Evolutionary conservation across 2,888 invertebrate species (phyloP).

Genomic region (Aquatica leii): DNA sequence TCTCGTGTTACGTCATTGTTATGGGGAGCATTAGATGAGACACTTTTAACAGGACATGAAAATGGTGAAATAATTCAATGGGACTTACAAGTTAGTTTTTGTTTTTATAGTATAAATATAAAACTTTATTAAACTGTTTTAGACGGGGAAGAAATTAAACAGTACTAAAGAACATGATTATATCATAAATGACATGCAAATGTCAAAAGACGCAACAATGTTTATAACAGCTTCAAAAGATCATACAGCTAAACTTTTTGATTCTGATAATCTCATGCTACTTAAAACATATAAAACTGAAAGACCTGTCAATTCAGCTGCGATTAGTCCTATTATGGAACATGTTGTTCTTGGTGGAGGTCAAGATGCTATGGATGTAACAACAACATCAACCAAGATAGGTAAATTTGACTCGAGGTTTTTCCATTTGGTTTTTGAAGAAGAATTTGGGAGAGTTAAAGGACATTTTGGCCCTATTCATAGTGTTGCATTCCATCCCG

Average conservation of each 20-base stretch:
- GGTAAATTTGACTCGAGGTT: conserved; percentile 80
- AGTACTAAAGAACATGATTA: conserved; percentile 83
- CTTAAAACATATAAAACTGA: conserved; percentile 98
- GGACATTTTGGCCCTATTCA: conserved; percentile 99
- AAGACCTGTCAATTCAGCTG: conserved; percentile 97
- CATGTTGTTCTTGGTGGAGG: conserved; percentile 99
- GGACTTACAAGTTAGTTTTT: conserved; percentile 91
- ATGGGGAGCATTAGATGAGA: conserved; percentile 95
- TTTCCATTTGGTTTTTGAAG: conserved; percentile 95
- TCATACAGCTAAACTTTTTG: conserved; percentile 93
- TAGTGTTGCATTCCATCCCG: conserved; percentile 97
- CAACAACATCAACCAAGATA: conserved; percentile 90
- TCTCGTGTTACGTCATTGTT: conserved; percentile 91
- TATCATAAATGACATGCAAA: conserved; percentile 96
- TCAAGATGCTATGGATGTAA: conserved; percentile 99
- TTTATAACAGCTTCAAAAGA: conserved; percentile 98
- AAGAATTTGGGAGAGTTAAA: conserved; percentile 97
- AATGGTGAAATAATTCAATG: conserved; percentile 92
- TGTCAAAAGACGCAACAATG: conserved; percentile 92
- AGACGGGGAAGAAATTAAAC: conserved; percentile 84
- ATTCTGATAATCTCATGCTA: conserved; percentile 83
- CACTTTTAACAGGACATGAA: conserved; percentile 92
- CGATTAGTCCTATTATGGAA: conserved; percentile 93
- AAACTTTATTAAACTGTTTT: conserved; percentile 50
- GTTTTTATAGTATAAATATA: conserved; percentile 32